phyloP scores from a whole-genome alignment of 2,888 invertebrate genomes.

The Drosophila anomalata region DNA sequence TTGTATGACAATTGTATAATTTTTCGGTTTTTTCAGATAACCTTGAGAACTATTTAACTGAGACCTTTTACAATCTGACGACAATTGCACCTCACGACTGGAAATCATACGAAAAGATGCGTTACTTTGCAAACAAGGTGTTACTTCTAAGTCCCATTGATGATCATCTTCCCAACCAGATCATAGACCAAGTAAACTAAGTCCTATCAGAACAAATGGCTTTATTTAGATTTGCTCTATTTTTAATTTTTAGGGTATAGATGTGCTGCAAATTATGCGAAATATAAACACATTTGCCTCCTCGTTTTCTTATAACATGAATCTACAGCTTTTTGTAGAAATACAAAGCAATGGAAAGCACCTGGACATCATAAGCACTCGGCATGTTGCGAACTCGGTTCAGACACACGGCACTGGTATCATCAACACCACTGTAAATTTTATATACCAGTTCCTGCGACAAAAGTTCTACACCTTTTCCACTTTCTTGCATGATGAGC shows the following conservation, averaged over 20 bases:
- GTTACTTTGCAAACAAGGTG: conserved; percentile 94
- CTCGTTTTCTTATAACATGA: conserved; percentile 96
- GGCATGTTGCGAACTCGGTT: conserved; percentile 98
- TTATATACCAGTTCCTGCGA: conserved; percentile 96
- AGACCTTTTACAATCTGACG: conserved; percentile 98
- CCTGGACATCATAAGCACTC: conserved; percentile 96
- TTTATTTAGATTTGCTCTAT: background rate
- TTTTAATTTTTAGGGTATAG: conserved; percentile 88
- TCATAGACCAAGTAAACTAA: conserved; percentile 91
- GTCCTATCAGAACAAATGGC: background rate
- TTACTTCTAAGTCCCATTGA: conserved; percentile 92
- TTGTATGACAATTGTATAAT: background rate
- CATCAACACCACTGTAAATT: conserved; percentile 97
- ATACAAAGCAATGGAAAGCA: conserved; percentile 95
- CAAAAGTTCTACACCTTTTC: conserved; percentile 97
- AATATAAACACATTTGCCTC: conserved; percentile 98
- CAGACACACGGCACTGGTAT: conserved; percentile 98
- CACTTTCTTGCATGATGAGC: conserved; percentile 98
- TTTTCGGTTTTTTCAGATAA: conserved; percentile 75
- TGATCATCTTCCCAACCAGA: conserved; percentile 97
- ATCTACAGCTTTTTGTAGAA: conserved; percentile 98
- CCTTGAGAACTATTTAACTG: conserved; percentile 96
- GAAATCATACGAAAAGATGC: conserved; percentile 98
- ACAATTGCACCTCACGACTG: conserved; percentile 98
- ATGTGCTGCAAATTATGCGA: conserved; percentile 98